These are phyloP conservation scores for Trichogramma dendrolimi DNA, from an alignment of 2,888 invertebrate genomes.

Conservation along the genomic window DNA sequence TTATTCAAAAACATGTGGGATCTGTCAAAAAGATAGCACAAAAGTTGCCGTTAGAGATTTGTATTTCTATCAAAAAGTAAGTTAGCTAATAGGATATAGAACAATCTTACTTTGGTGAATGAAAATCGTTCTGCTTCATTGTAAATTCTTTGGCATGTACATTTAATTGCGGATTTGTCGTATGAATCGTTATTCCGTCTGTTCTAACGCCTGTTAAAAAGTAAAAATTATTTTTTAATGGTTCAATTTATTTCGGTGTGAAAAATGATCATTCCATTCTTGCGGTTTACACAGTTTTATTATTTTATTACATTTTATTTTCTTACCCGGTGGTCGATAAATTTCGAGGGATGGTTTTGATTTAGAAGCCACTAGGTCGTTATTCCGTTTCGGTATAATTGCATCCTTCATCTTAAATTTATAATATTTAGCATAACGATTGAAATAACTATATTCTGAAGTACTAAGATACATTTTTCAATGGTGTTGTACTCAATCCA, in stretches of 20 bases:
- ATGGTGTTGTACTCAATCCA: too few relatives aligned
- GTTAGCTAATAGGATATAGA: neutral
- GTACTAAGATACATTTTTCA: too few relatives aligned
- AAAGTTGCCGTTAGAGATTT: too few relatives aligned
- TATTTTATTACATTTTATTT: conserved; percentile 16
- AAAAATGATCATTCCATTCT: neutral
- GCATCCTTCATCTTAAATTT: conserved; percentile 57
- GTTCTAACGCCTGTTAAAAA: conserved; percentile 58
- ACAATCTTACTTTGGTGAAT: conserved; percentile 46
- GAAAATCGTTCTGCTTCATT: conserved; percentile 63
- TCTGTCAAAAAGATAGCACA: conserved; percentile 27
- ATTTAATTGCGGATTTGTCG: conserved; percentile 65
- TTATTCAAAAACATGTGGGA: conserved; percentile 46
- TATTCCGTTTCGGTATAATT: conserved; percentile 67
- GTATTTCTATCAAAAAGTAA: neutral
- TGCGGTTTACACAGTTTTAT: neutral
- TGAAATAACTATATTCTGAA: too few relatives aligned
- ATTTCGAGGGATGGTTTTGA: conserved; percentile 83
- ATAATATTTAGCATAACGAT: too few relatives aligned
- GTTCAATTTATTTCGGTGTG: neutral
- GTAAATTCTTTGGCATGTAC: conserved; percentile 88
- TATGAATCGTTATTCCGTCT: conserved; percentile 56
- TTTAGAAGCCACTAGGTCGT: conserved; percentile 64
- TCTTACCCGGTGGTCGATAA: conserved; percentile 82
- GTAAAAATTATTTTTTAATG: neutral